Conservation (phyloP, 92 coral and sea anemone species). For the Heteractis magnifica region DNA sequence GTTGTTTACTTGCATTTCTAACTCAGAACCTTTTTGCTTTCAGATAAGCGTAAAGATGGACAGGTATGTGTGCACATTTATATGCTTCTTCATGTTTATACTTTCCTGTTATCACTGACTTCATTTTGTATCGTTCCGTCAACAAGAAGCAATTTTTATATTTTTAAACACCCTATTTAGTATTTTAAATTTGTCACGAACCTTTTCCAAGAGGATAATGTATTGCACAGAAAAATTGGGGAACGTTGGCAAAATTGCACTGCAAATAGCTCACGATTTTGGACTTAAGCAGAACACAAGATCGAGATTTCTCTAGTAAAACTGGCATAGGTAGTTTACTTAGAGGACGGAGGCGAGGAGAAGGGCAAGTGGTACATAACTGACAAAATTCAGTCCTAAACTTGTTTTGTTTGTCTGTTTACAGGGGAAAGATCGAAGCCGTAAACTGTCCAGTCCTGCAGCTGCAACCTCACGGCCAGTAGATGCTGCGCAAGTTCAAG, state of each 20-base stretch:
- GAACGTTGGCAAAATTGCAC: too few relatives aligned
- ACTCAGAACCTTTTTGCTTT: slow-evolving; percentile 11
- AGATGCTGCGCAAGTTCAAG: slow-evolving; percentile 71
- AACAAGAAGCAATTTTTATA: background rate
- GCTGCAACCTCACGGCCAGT: slow-evolving; percentile 44
- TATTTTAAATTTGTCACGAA: too few relatives aligned
- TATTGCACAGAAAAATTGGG: background rate
- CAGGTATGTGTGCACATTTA: slow-evolving; percentile 20
- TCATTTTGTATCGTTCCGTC: too few relatives aligned
- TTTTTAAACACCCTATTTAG: too few relatives aligned
- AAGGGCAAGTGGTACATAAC: too few relatives aligned
- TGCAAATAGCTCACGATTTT: too few relatives aligned
- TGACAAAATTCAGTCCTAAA: background rate
- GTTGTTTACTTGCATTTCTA: background rate
- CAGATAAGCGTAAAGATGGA: slow-evolving; percentile 53
- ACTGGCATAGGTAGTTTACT: too few relatives aligned
- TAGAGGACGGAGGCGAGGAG: too few relatives aligned
- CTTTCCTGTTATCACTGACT: background rate
- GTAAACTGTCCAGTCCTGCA: slow-evolving; percentile 50
- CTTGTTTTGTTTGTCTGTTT: background rate
- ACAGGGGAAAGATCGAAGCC: slow-evolving; percentile 56
- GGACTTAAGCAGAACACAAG: too few relatives aligned
- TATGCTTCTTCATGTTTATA: background rate
- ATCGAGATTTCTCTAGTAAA: too few relatives aligned
- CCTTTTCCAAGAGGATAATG: too few relatives aligned